Evolutionary conservation across 2,888 invertebrate species (phyloP).

Genomic region (Temnothorax ravouxi): DNA sequence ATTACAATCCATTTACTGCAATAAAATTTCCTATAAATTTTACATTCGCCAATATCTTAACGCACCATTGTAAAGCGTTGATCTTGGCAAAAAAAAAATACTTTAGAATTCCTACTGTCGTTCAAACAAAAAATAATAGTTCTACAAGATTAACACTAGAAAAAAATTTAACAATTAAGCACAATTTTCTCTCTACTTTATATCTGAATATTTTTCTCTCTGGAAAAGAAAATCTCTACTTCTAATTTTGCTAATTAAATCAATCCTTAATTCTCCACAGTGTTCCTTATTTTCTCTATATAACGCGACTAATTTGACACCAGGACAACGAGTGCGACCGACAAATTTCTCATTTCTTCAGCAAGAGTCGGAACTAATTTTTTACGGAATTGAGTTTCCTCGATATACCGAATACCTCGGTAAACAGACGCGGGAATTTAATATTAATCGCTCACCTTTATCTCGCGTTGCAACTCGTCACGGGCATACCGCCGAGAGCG

Average conservation of each 20-base stretch:
- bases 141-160: neutral
- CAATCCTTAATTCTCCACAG: neutral
- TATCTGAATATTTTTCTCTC: neutral
- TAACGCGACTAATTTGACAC: neutral
- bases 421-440: neutral
- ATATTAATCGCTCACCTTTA: conserved; percentile 68
- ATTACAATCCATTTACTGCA: neutral
- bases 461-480: conserved; percentile 64
- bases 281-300: neutral
- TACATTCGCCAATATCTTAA: neutral
- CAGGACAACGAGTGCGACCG: neutral
- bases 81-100: conserved; percentile 14
- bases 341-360: conserved; percentile 13
- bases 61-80: neutral
- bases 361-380: neutral
- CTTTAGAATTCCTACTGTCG: neutral
- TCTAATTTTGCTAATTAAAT: neutral
- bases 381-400: neutral
- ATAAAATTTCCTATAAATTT: neutral
- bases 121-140: neutral
- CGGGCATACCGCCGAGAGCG: conserved; percentile 70
- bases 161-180: neutral
- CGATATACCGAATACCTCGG: too few relatives aligned
- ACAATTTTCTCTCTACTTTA: neutral
- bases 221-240: neutral